phyloP scores from a whole-genome alignment of 2,797 vertebrate genomes.

The Bradypodion ventrale region DNA sequence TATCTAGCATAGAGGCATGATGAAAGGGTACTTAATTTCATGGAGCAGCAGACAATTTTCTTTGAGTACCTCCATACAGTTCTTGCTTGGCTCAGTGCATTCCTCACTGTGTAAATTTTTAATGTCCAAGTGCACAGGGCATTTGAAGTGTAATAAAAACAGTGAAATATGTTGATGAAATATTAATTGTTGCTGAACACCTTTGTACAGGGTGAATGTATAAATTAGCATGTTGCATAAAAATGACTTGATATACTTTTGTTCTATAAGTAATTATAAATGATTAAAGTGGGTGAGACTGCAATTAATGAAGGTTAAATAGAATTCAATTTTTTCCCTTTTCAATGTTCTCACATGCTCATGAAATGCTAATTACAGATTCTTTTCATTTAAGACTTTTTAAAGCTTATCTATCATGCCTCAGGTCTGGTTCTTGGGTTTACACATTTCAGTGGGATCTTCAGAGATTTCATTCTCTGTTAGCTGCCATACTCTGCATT shows the following conservation, averaged over 20 bases:
- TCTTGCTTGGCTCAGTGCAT: constrained; percentile 26
- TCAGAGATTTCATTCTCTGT: not conserved
- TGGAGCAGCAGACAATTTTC: not conserved
- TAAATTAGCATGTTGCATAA: constrained; percentile 28
- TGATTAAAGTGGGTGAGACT: constrained; percentile 43
- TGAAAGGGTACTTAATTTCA: not conserved
- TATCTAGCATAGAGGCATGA: not conserved
- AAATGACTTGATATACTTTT: constrained; percentile 52
- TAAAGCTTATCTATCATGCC: not conserved
- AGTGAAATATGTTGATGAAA: constrained; percentile 45
- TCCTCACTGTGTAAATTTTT: constrained; percentile 33
- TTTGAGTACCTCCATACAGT: constrained; percentile 5
- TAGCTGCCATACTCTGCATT: not conserved
- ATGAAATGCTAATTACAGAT: constrained; percentile 20
- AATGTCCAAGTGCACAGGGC: constrained; percentile 33
- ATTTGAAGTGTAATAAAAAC: constrained; percentile 47
- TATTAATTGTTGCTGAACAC: constrained; percentile 44
- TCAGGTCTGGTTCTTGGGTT: not conserved
- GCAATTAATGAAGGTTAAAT: constrained; percentile 52
- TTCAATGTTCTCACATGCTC: constrained; percentile 11
- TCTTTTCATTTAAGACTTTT: not conserved
- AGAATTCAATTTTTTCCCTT: constrained; percentile 25
- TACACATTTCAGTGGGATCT: not conserved
- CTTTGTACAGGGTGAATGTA: constrained; percentile 31
- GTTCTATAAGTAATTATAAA: constrained; percentile 59